Evolutionary conservation across 2,888 invertebrate species (phyloP), one percentile per base, ranked within the genome.

Genomic region (Orchesellides sinensis): DNA sequence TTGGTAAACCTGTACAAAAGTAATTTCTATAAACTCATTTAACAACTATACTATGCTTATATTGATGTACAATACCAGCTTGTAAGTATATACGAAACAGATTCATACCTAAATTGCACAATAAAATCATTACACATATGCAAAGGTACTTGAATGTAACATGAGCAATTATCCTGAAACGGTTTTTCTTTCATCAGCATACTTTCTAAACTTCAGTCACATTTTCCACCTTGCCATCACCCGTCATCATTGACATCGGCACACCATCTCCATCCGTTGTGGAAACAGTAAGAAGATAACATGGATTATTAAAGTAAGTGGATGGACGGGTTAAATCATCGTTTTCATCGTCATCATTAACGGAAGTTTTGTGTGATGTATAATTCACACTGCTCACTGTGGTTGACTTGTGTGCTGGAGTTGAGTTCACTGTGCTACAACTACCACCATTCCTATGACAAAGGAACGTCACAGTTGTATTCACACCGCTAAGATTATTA

Each of bases 141-240:
- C n/a, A n/a, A n/a, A n/a, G n/a, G n/a, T n/a, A n/a, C n/a, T n/a
- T n/a, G n/a, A n/a, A n/a, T 40, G n/a, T 40, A 40, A 40, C n/a
- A 40, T 40, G 40, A 40, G 40, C 40, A 40, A 40, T 40, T 40
- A 40, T 40, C 10, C 40, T 14, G 40, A 10, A 40, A 40, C n/a
- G n/a, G 10, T 40, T 40, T 40, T n/a, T 40, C 40, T 40, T 40
- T 40, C 40, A n/a, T 2, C 40, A 1, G 2, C 40, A 2, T n/a
- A 40, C n/a, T 40, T n/a, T 40, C 61, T 73, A 83, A 54, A 83
- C 83, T 65, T 79, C 79, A 25, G 83, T 83, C 74, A 79, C 83
- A 61, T 59, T 73, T 72, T 79, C 78, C 32, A 72, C 78, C 59
- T 21, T 52, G 17, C 56, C 72, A 19, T 65, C 52, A n/a, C 49